phyloP scores from a whole-genome alignment of 2,113 vertebrate genomes.

The Sitta europaea region DNA sequence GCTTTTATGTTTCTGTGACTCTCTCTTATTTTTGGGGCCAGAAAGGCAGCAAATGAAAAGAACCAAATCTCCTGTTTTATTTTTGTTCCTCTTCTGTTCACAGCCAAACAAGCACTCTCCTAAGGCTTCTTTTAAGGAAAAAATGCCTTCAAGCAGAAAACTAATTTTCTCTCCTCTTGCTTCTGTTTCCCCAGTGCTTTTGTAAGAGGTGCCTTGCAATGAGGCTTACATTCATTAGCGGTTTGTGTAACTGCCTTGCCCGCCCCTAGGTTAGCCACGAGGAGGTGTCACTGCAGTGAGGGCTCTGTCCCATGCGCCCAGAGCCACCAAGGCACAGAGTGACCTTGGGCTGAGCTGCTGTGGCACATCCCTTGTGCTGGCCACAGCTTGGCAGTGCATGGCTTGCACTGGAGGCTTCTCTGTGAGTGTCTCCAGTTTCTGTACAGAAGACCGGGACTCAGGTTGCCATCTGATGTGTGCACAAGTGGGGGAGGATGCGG shows the following conservation, averaged over 20 bases:
- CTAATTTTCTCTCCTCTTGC: neutral
- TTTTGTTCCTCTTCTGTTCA: neutral
- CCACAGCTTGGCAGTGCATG: accelerated
- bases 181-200: neutral
- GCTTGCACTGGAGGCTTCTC: neutral
- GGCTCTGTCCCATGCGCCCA: neutral
- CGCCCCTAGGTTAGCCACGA: neutral
- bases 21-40: neutral
- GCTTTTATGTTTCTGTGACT: neutral
- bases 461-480: neutral
- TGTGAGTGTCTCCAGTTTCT: neutral
- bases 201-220: neutral
- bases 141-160: neutral
- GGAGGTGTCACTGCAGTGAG: neutral
- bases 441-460: neutral
- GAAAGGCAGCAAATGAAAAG: neutral
- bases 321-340: neutral
- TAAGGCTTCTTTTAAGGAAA: neutral
- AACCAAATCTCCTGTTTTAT: neutral
- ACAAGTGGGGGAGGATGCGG: neutral
- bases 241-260: neutral
- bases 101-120: neutral
- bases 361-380: neutral
- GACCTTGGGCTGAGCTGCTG: neutral
- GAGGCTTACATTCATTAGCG: neutral